These are phyloP conservation scores for Gasterosteus aculeatus DNA, from an alignment of 2,113 vertebrate species.

Conservation along the genomic window DNA sequence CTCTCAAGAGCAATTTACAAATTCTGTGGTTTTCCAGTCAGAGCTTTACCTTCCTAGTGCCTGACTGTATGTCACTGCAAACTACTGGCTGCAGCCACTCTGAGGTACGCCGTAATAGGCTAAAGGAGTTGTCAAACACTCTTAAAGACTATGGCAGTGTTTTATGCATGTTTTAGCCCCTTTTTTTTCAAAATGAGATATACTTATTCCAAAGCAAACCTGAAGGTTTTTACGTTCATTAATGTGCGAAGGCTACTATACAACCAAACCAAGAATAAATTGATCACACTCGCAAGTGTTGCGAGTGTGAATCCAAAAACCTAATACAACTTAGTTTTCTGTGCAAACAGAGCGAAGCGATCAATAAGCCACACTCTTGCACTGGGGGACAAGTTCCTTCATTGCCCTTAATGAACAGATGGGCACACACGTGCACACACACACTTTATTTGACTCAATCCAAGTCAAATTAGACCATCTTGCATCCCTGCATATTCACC, in stretches of 20 bases:
- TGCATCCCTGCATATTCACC: neutral
- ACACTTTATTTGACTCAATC: neutral
- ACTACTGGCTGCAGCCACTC: neutral
- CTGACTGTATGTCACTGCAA: neutral
- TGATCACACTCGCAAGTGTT: too few relatives aligned
- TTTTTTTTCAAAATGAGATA: neutral
- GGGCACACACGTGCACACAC: neutral
- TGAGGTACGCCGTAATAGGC: slow-evolving; percentile 5
- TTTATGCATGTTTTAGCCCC: neutral
- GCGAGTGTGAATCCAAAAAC: neutral
- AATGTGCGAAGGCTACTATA: neutral
- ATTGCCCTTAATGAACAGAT: neutral
- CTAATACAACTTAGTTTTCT: neutral
- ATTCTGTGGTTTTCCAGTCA: slow-evolving; percentile 35
- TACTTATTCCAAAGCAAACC: neutral
- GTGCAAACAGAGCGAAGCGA: neutral
- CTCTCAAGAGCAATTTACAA: slow-evolving; percentile 18
- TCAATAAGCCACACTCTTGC: neutral
- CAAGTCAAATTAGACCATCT: neutral
- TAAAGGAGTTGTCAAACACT: neutral
- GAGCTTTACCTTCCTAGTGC: slow-evolving; percentile 6
- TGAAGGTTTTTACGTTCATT: neutral
- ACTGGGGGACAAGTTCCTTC: neutral
- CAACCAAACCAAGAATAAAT: neutral
- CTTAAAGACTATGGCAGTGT: neutral